These are phyloP conservation scores for Manduca sexta DNA, from an alignment of 1,140 invertebrate genomes.

Conservation along the genomic window DNA sequence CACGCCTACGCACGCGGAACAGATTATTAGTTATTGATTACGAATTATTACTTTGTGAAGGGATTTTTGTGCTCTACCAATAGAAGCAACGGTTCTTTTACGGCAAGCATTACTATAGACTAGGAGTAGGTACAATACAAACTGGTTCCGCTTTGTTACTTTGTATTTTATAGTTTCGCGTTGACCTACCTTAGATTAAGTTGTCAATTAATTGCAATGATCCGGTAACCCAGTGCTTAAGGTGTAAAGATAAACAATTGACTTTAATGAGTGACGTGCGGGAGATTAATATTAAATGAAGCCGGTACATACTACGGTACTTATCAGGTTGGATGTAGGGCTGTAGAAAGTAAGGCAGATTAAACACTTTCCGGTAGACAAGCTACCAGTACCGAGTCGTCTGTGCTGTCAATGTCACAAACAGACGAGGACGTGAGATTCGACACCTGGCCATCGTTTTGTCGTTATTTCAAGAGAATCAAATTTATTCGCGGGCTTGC, in stretches of 20 bases:
- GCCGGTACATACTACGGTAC: neutral
- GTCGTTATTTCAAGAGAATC: slow-evolving; percentile 45
- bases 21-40: slow-evolving; percentile 41
- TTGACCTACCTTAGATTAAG: neutral
- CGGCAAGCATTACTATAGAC: no score
- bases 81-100: no score
- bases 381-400: neutral
- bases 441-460: slow-evolving; percentile 28
- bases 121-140: no score
- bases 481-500: slow-evolving; percentile 37
- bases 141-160: no score
- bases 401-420: neutral
- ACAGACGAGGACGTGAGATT: slow-evolving; percentile 12
- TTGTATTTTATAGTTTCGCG: no score
- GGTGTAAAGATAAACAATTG: slow-evolving; percentile 1
- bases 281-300: no score
- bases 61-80: no score
- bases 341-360: slow-evolving; percentile 1
- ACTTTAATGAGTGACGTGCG: neutral
- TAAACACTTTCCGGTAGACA: neutral
- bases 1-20: slow-evolving; percentile 29
- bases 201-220: slow-evolving; percentile 1
- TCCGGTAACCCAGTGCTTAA: neutral
- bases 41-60: slow-evolving; percentile 18
- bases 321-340: neutral